Base-by-base conservation (phyloP, 1,140 invertebrate species). In the Drosophila melanica region DNA sequence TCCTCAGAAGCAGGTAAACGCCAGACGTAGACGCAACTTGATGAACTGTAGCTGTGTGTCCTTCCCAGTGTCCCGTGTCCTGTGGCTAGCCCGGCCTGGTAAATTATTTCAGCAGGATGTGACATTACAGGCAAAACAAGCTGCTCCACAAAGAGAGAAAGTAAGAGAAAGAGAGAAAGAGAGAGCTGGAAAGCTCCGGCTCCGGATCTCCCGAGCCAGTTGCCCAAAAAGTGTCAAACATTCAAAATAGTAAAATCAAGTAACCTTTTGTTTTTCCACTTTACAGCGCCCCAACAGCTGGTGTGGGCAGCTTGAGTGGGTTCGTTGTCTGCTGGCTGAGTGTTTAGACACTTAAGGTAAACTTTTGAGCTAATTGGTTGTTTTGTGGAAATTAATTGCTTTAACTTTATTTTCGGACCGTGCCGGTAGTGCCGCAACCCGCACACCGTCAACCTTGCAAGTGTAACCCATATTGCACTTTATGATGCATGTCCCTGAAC, bases 311-410 rank as follows among this genome's bases (percentile, higher is more conserved):
- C 33, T 14, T 14, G 37, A 44, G 27, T 37, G 58, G 30, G 27
- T 16, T 55, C 39, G 53, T 64, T 42, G 73, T 53, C 51, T 53
- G 23, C 57, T 41, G 60, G 71, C 63, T 76, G 71, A 66, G 66
- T 91, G 80, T 91, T 90, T 91, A 77, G 81, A 91, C 89, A 91
- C 90, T 91, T 91, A 91, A 87, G 90, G 82, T 87, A 91, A 91
- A 91, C 80, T 91, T 91, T 91, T 84, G 69, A 91, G 90, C 90
- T 91, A 91, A 91, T 91, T 91, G 90, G 71, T 91, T 91, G 90
- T 91, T 91, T 91, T 91, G 90, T 91, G 90, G 90, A 90, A 91
- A 91, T 91, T 91, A 91, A 91, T 91, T 91, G 90, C 90, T 87
- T 90, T 91, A 91, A 89, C 85, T 89, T 89, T 81, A 90, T 89